Evolutionary conservation across 2,113 vertebrate genomes (phyloP).

Genomic region (Seriola dumerili): DNA sequence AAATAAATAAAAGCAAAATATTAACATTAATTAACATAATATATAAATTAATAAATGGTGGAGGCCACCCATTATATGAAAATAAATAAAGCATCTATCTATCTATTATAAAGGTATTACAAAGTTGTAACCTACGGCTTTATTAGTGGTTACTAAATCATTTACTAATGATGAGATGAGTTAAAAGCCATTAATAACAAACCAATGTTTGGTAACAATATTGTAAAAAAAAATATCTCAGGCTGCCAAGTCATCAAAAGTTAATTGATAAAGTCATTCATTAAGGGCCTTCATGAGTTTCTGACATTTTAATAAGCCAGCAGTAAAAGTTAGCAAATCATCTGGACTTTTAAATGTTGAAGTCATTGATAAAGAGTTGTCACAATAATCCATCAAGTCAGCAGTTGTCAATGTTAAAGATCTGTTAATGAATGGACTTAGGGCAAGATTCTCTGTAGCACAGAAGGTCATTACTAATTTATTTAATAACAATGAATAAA

Average conservation of each 20-base stretch:
- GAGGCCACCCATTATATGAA: too few species aligned
- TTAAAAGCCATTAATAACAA: too few species aligned
- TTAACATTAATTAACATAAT: not conserved
- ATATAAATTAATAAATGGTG: not conserved
- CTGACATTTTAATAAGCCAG: not conserved
- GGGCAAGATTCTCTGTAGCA: not conserved
- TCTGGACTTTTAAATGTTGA: not conserved
- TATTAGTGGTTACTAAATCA: not conserved
- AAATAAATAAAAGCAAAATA: not conserved
- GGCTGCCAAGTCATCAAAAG: not conserved
- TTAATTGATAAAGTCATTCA: not conserved
- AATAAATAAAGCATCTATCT: too few species aligned
- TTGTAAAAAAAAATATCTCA: not conserved
- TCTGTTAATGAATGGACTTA: not conserved
- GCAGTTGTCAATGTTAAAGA: not conserved
- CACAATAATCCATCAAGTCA: not conserved
- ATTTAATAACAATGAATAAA: not conserved
- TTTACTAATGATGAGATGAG: not conserved
- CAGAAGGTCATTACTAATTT: not conserved
- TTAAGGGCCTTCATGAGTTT: not conserved
- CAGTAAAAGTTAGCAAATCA: not conserved
- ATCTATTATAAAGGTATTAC: too few species aligned
- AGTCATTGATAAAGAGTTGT: not conserved
- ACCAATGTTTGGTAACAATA: not conserved
- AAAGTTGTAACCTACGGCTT: not conserved